Percentiles rank a stretch among this genome's conserved stretches.
These are phyloP conservation scores for Caenorhabditis sp. DNA, from an alignment of 2,888 invertebrate genomes.

Conservation along the genomic window DNA sequence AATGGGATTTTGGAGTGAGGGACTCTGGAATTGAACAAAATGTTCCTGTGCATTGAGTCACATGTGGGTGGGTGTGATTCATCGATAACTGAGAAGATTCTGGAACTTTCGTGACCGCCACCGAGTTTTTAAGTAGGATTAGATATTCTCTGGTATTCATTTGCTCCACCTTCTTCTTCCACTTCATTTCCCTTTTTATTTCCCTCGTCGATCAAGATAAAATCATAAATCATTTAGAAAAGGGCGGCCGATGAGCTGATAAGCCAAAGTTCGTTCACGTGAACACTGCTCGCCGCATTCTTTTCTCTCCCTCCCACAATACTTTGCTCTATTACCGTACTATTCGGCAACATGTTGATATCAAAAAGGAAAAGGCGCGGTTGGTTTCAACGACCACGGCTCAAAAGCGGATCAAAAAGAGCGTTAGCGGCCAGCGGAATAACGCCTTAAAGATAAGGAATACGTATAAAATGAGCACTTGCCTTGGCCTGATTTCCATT, in stretches of 20 bases:
- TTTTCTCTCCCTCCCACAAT: neutral
- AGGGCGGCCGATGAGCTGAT: neutral
- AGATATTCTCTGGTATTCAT: too few species aligned
- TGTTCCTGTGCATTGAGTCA: too few species aligned
- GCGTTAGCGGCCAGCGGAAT: slow-evolving; percentile 7
- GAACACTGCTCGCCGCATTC: neutral
- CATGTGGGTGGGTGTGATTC: too few species aligned
- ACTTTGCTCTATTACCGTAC: neutral
- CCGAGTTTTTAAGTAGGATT: too few species aligned
- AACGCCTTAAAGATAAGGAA: slow-evolving; percentile 9
- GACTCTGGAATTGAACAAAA: slow-evolving; percentile 4
- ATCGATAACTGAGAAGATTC: too few species aligned
- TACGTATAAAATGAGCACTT: neutral
- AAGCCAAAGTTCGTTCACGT: neutral
- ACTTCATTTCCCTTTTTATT: too few species aligned
- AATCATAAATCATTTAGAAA: too few species aligned
- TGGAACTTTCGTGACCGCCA: too few species aligned
- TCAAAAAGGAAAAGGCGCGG: neutral
- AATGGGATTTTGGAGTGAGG: neutral
- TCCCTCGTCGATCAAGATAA: too few species aligned
- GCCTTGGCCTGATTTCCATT: slow-evolving; percentile 1
- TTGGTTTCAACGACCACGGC: too few species aligned
- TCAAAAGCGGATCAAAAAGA: neutral
- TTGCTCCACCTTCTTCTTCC: too few species aligned
- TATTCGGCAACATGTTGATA: neutral